Evolutionary conservation across 2,888 invertebrate species (phyloP), one percentile per base, ranked within the genome.

Genomic region (Ennomos erosarius): DNA sequence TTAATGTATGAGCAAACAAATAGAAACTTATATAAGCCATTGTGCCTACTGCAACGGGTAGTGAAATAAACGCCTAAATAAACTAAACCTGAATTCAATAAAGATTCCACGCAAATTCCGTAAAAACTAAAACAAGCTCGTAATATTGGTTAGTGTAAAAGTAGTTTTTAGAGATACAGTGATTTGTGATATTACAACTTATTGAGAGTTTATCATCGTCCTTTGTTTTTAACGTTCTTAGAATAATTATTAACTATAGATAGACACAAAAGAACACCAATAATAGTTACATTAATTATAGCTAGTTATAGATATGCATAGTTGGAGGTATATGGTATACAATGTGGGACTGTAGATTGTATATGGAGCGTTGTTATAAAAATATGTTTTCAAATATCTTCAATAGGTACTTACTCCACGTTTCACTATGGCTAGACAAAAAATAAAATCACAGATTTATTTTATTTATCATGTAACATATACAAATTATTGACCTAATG

Each of bases 101-200:
- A 40, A 44, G 36, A 43, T 48, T 47, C 10, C 50, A 26, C 16
- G 47, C 43, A 26, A 26, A 26, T 26, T 4, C 6, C 26, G 26
- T 26, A 5, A 26, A 26, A 26, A 26, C 4, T 26, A 26, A 26
- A 26, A 26, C 26, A 26, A 26, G 26, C 26, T 26, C 45, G 53
- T 35, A 40, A 53, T 72, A 79, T 78, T 71, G 77, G 78, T 75
- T 87, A 88, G 85, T 76, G 69, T 81, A 80, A 84, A 75, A 65
- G 73, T 78, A 88, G 86, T 75, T 70, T 39, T 81, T 90, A 90
- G 86, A 82, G 75, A 82, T 86, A 90, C 87, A 86, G 85, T 85
- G 81, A 90, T 88, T 89, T 90, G 91, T 91, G 92, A 91, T 91
- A 91, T 89, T 91, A 90, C 85, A 85, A 90, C 85, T 84, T 81